phyloP scores from a whole-genome alignment of 2,888 invertebrate genomes.

The Neoascia interrupta region DNA sequence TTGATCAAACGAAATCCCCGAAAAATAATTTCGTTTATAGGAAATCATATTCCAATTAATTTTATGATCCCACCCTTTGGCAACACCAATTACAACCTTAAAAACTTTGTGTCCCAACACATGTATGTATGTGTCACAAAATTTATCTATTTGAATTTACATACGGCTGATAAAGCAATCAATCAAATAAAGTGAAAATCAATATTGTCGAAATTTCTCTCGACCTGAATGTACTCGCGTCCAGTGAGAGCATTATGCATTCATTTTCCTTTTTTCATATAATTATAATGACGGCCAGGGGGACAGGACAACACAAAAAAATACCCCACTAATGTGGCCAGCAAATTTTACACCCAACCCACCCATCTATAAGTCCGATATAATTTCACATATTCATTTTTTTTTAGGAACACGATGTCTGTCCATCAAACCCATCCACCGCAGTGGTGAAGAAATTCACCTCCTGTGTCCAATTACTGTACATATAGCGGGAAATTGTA shows the following conservation, averaged over 20 bases:
- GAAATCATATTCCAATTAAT: no score
- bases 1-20: no score
- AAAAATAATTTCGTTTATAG: no score
- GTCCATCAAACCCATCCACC: conserved; percentile 27
- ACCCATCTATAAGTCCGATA: conserved; percentile 11
- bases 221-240: neutral
- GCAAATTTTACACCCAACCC: no score
- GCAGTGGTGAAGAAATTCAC: conserved; percentile 37
- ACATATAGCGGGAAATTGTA: conserved; percentile 18
- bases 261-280: conserved; percentile 13
- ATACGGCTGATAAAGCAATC: conserved; percentile 18
- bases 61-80: no score
- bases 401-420: conserved; percentile 10
- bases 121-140: no score
- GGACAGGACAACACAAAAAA: neutral
- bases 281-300: conserved; percentile 21
- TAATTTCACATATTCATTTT: conserved; percentile 34
- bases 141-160: no score
- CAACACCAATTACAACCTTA: no score
- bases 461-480: conserved; percentile 48
- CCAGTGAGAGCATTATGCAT: neutral
- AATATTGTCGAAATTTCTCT: conserved; percentile 22
- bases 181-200: conserved; percentile 37
- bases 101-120: no score
- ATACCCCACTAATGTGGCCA: conserved; percentile 6